A percentile compares a stretch with the other conserved stretches of the same genome.
These are phyloP conservation scores for Drosophila nannoptera DNA, from an alignment of 1,140 invertebrate species.

Conservation along the genomic window DNA sequence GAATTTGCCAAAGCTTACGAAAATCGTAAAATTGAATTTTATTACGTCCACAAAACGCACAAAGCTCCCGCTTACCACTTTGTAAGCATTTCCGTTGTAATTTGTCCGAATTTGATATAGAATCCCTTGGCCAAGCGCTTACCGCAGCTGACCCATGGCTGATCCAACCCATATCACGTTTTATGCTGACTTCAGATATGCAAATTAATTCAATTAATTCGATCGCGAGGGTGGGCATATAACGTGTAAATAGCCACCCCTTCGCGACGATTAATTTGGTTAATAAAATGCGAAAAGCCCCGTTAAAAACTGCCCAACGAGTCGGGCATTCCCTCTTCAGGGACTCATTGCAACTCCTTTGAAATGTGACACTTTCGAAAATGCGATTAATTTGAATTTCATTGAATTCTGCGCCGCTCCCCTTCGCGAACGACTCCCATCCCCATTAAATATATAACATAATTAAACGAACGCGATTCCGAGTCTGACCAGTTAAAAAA, in stretches of 20 bases:
- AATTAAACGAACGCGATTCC: conserved; percentile 14
- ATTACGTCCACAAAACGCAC: conserved; percentile 17
- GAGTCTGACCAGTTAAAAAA: not conserved
- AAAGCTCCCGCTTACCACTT: conserved; percentile 8
- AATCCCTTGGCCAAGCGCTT: not conserved
- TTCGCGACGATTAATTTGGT: conserved; percentile 48
- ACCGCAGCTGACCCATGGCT: not conserved
- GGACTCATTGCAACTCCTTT: not conserved
- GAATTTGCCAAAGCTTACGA: conserved; percentile 15
- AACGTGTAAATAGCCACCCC: conserved; percentile 30
- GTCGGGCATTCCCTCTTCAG: not conserved
- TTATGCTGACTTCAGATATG: conserved; percentile 43
- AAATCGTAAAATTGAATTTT: conserved; percentile 51
- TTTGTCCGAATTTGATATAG: not conserved
- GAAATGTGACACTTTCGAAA: conserved; percentile 57
- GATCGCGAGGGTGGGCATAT: conserved; percentile 12
- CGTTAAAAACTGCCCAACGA: conserved; percentile 18
- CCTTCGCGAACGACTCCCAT: conserved; percentile 7
- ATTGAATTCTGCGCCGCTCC: conserved; percentile 27
- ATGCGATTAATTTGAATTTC: conserved; percentile 62
- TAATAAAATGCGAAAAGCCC: conserved; percentile 37
- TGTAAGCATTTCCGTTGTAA: conserved; percentile 6
- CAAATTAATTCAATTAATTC: conserved; percentile 24
- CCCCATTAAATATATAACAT: conserved; percentile 29
- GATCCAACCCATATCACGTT: conserved; percentile 20